phyloP scores from a whole-genome alignment of 2,797 vertebrate genomes.

The Anguilla obscura region DNA sequence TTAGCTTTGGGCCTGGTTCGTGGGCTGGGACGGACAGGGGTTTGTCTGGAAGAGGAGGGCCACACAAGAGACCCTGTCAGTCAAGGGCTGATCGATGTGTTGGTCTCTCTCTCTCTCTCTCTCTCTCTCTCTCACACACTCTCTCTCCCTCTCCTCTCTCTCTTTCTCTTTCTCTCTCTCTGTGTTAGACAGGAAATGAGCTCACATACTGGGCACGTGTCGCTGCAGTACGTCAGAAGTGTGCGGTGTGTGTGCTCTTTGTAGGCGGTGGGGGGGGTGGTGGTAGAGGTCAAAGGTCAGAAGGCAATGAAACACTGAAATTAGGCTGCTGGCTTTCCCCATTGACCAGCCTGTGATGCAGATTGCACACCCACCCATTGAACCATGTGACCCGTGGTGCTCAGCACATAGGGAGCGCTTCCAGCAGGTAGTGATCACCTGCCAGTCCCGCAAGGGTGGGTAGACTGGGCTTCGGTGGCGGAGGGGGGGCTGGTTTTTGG shows the following conservation, averaged over 20 bases:
- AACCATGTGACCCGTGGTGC: neutral
- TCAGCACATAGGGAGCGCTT: neutral
- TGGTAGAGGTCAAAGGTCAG: neutral
- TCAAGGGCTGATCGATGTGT: conserved; percentile 39
- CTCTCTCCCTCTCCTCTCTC: neutral
- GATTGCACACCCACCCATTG: neutral
- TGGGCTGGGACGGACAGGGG: conserved; percentile 28
- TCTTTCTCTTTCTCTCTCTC: neutral
- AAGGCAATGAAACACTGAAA: neutral
- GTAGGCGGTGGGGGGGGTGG: too few relatives aligned
- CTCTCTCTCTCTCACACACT: neutral
- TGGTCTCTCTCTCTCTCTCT: conserved; percentile 15
- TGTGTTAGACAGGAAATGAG: conserved; percentile 43
- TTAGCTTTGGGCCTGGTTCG: conserved; percentile 25
- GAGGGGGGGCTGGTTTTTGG: neutral
- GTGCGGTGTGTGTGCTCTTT: neutral
- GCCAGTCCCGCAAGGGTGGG: neutral
- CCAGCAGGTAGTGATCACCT: neutral
- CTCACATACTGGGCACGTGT: conserved; percentile 39
- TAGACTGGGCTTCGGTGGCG: neutral
- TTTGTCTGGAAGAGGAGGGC: conserved; percentile 40
- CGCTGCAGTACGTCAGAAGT: neutral
- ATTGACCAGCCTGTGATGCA: neutral
- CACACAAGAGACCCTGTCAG: conserved; percentile 33
- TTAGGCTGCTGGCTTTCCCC: neutral